Evolutionary conservation across 92 coral and sea anemone genomes (phyloP).

Genomic region (Metridium senile): DNA sequence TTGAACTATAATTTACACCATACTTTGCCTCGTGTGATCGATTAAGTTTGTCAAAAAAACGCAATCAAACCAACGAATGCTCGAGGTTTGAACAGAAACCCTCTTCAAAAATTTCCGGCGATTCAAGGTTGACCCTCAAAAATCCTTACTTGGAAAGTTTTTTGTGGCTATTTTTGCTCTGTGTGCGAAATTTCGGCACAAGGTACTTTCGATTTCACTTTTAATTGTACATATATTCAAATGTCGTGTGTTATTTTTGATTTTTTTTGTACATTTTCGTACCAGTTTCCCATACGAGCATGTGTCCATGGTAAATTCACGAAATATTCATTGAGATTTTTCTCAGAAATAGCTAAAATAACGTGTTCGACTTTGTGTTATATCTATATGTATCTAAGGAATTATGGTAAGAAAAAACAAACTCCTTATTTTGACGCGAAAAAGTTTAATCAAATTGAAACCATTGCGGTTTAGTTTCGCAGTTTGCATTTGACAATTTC

Average conservation of each 20-base stretch:
- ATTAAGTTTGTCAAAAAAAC: background rate
- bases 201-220: slow-evolving; percentile 6
- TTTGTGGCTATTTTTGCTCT: background rate
- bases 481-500: slow-evolving; percentile 1
- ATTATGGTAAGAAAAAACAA: background rate
- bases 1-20: background rate
- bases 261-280: background rate
- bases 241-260: background rate
- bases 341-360: background rate
- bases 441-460: background rate
- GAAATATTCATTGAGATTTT: background rate
- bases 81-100: slow-evolving; percentile 5
- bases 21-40: background rate
- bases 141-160: background rate
- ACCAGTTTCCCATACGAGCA: background rate
- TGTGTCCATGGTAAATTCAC: background rate
- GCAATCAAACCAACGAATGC: background rate
- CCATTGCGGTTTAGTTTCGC: background rate
- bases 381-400: background rate
- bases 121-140: background rate
- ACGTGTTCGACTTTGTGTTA: background rate
- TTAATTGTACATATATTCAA: background rate
- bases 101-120: background rate
- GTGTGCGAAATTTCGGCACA: background rate
- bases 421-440: background rate